These are phyloP conservation scores for Cremastinae sp. DNA, from an alignment of 2,888 invertebrate genomes.

Conservation along the genomic window DNA sequence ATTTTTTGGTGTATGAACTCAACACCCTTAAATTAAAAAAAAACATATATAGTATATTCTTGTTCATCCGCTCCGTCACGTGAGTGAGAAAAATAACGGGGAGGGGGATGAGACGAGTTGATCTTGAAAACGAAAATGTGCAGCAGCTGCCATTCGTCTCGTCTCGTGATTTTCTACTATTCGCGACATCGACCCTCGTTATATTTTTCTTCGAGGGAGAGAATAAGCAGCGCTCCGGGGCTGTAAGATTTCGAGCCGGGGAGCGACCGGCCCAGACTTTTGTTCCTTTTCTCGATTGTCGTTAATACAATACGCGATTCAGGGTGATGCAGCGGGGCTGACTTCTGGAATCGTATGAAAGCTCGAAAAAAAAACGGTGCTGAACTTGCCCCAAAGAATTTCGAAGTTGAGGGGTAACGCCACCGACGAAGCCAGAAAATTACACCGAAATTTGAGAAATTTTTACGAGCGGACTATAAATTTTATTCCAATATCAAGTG, in stretches of 20 bases:
- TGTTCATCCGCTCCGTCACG: background rate
- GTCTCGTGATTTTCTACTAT: slow-evolving; percentile 40
- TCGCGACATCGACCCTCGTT: slow-evolving; percentile 33
- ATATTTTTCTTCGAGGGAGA: slow-evolving; percentile 34
- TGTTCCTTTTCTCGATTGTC: slow-evolving; percentile 67
- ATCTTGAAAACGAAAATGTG: slow-evolving; percentile 69
- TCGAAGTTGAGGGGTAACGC: background rate
- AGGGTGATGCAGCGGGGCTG: slow-evolving; percentile 62
- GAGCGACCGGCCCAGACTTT: slow-evolving; percentile 72
- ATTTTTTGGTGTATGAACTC: no score
- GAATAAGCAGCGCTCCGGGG: no score
- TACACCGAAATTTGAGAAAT: no score
- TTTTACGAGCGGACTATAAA: no score
- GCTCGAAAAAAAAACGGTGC: slow-evolving; percentile 29
- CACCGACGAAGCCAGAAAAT: no score
- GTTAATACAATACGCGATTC: slow-evolving; percentile 46
- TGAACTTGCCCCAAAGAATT: slow-evolving; percentile 21
- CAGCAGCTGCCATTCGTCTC: slow-evolving; percentile 71
- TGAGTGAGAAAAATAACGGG: slow-evolving; percentile 45
- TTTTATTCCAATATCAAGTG: no score
- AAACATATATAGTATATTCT: background rate
- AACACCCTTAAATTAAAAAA: background rate
- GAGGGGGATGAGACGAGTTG: slow-evolving; percentile 45
- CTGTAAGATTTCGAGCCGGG: background rate
- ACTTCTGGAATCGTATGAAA: slow-evolving; percentile 68